Conservation (phyloP, 2,797 vertebrate species). For the Todus mexicanus region DNA sequence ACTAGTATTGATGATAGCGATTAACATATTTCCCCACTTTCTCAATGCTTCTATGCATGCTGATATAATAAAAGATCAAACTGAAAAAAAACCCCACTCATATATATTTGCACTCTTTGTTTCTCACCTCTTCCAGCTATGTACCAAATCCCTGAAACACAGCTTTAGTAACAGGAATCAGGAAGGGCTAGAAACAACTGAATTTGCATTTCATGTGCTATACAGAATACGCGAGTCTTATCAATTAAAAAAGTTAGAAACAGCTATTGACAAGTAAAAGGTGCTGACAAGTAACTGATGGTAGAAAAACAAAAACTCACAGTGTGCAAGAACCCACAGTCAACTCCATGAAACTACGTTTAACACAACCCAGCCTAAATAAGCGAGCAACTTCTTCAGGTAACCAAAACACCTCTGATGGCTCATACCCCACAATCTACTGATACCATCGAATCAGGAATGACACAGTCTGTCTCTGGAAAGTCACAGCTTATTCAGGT, state of each 20-base stretch:
- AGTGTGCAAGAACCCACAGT: background rate
- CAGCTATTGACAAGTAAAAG: background rate
- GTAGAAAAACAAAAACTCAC: background rate
- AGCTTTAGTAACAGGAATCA: background rate
- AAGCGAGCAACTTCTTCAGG: background rate
- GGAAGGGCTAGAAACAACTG: background rate
- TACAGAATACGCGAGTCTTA: background rate
- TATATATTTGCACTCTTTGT: background rate
- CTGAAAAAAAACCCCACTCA: background rate
- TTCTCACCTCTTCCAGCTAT: background rate
- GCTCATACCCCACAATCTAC: background rate
- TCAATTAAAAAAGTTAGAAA: background rate
- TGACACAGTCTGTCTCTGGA: background rate
- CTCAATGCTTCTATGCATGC: background rate
- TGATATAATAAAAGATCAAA: background rate
- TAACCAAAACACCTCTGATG: background rate
- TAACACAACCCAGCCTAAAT: background rate
- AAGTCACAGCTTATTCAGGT: background rate
- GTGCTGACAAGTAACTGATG: background rate
- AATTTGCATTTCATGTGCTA: background rate
- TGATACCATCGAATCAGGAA: background rate
- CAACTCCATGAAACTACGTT: background rate
- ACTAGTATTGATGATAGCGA: background rate
- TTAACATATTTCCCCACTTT: background rate
- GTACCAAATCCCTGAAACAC: background rate